Base-by-base conservation (phyloP, 2,113 vertebrate genomes). In the Glaucidium brasilianum region DNA sequence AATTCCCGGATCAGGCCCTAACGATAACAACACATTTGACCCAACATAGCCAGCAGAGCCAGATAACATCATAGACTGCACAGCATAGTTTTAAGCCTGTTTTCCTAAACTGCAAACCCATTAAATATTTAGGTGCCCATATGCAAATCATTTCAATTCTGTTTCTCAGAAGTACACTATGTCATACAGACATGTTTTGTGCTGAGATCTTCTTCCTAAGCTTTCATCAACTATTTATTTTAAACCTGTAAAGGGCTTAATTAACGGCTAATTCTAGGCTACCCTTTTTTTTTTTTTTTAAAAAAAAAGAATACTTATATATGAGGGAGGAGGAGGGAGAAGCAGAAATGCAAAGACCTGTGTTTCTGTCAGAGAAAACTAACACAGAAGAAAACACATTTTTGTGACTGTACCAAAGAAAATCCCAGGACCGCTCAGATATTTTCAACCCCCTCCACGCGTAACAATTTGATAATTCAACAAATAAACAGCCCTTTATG, bases 41-140 rank as follows among this genome's bases (percentile, higher is more conserved):
- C 88, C 63, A 89, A 53, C 14, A 13, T 1, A 60, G 69, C n/a
- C 67, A 41, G 88, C 29, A 11, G 76, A 92, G 83, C 43, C 58
- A 62, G 88, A 92, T 53, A 59, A 87, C 79, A 86, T 78, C 74
- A 53, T 5, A 84, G 92, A 30, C 89, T 53, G 58, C 59, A 63
- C 53, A 56, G 68, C 47, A 6, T 1, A 83, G 91, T 93, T 93
- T 71, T 69, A 91, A 95, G 87, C 85, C 85, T 94, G 91, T 74
- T 67, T 94, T 94, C 85, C 95, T 95, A 91, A 95, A 97, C 74
- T 82, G 91, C 85, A 75, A 84, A 83, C 4, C 69, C 92, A 97
- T 97, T 96, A 97, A 98, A 97, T 97, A 97, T 97, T 96, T 96
- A 97, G 94, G 94, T 95, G 88, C 91, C 96, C 94, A 93, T 94